Conservation (phyloP, 37 sponge, comb jelly and placozoan genomes). For the Sycon ciliatum region DNA sequence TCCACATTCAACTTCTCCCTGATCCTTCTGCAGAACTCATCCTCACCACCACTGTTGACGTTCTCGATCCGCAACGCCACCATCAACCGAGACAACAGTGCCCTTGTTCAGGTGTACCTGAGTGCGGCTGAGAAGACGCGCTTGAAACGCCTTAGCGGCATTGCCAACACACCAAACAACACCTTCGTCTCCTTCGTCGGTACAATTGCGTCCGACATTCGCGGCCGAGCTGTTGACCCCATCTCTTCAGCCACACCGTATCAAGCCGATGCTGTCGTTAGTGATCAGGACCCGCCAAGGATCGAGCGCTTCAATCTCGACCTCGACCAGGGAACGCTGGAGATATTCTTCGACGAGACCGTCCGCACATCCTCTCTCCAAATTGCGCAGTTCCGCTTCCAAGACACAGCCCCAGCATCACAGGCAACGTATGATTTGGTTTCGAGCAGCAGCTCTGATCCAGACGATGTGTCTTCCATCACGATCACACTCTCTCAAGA, state of each 20-base stretch:
- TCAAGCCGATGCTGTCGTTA: neutral
- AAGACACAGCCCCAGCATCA: conserved; percentile 20
- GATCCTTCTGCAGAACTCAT: conserved; percentile 32
- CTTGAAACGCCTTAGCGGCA: neutral
- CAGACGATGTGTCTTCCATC: neutral
- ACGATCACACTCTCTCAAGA: conserved; percentile 28
- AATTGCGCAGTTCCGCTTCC: conserved; percentile 33
- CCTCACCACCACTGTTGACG: neutral
- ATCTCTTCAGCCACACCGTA: neutral
- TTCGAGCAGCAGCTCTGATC: conserved; percentile 16
- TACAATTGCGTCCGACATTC: neutral
- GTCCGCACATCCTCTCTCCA: conserved; percentile 44
- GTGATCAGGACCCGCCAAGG: conserved; percentile 50
- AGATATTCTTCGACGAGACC: conserved; percentile 58
- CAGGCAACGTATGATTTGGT: conserved; percentile 30
- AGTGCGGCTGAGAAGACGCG: neutral
- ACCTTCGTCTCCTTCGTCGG: neutral
- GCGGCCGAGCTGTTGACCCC: neutral
- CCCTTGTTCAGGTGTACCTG: neutral
- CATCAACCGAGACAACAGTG: neutral
- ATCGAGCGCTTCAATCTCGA: conserved; percentile 50
- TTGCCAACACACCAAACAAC: neutral
- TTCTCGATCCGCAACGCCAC: neutral
- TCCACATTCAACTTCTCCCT: conserved; percentile 44
- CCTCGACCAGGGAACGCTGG: conserved; percentile 53